Evolutionary conservation across 1,140 invertebrate genomes (phyloP).

Genomic region (Drosophila mauritiana): DNA sequence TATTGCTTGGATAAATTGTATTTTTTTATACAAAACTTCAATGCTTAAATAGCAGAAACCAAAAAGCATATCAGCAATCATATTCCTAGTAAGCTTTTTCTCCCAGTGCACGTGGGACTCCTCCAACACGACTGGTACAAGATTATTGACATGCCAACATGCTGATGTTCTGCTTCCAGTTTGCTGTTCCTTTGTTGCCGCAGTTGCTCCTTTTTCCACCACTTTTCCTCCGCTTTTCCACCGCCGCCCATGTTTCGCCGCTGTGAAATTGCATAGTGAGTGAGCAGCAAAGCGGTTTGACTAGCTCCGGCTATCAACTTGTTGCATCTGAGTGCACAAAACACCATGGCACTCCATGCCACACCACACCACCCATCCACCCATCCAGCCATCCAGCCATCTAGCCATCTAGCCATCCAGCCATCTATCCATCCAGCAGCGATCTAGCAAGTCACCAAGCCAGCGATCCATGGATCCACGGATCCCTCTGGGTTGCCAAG

Average conservation of each 20-base stretch:
- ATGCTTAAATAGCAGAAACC: too few species aligned
- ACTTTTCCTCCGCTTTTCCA: background rate
- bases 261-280: conserved; percentile 72
- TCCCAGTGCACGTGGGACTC: background rate
- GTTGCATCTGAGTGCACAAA: conserved; percentile 64
- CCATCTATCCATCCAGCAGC: too few species aligned
- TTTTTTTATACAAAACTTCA: too few species aligned
- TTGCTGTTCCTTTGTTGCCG: conserved; percentile 46
- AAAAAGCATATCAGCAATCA: too few species aligned
- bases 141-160: conserved; percentile 82
- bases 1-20: too few species aligned
- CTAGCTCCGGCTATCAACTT: conserved; percentile 56
- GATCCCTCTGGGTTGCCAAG: conserved; percentile 33
- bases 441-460: background rate
- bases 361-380: conserved; percentile 13
- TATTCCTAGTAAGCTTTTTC: background rate
- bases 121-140: conserved; percentile 49
- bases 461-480: background rate
- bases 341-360: conserved; percentile 7
- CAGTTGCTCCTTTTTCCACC: conserved; percentile 31
- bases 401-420: too few species aligned
- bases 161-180: conserved; percentile 68
- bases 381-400: background rate
- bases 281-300: conserved; percentile 59
- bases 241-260: conserved; percentile 53